phyloP scores from a whole-genome alignment of 2,888 invertebrate genomes.

The Rhamphomyia laevipes region DNA sequence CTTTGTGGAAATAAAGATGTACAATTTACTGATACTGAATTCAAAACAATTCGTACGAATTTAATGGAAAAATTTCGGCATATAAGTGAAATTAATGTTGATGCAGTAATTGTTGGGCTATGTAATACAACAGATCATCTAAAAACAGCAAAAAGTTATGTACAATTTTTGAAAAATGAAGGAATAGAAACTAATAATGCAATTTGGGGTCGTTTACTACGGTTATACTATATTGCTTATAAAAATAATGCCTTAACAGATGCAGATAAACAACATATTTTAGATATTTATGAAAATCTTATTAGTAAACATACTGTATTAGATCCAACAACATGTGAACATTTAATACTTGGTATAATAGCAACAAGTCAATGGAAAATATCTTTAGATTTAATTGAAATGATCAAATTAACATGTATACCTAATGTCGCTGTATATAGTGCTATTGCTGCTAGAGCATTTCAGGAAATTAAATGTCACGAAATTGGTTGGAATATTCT shows the following conservation, averaged over 20 bases:
- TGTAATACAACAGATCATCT: constrained; percentile 39
- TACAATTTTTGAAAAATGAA: constrained; percentile 41
- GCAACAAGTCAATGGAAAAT: constrained; percentile 52
- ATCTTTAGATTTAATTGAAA: constrained; percentile 46
- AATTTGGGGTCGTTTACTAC: constrained; percentile 45
- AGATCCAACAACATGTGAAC: constrained; percentile 48
- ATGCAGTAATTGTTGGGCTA: constrained; percentile 46
- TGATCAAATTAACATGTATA: constrained; percentile 40
- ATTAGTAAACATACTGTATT: constrained; percentile 43
- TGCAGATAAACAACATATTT: constrained; percentile 43
- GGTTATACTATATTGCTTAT: constrained; percentile 39
- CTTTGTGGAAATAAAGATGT: neutral
- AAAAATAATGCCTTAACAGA: constrained; percentile 26
- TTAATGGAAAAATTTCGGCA: constrained; percentile 23
- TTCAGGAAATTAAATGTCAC: constrained; percentile 27
- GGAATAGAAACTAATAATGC: constrained; percentile 45
- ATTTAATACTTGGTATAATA: constrained; percentile 49
- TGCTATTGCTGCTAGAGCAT: constrained; percentile 45
- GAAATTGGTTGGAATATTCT: constrained; percentile 49
- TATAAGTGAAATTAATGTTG: constrained; percentile 40
- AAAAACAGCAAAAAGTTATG: constrained; percentile 45
- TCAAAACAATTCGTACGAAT: constrained; percentile 21
- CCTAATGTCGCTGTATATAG: constrained; percentile 43
- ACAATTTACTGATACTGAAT: constrained; percentile 19
- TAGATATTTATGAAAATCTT: constrained; percentile 36